phyloP scores from a whole-genome alignment of 2,888 invertebrate genomes.

The Pseudolycoriella hygida region DNA sequence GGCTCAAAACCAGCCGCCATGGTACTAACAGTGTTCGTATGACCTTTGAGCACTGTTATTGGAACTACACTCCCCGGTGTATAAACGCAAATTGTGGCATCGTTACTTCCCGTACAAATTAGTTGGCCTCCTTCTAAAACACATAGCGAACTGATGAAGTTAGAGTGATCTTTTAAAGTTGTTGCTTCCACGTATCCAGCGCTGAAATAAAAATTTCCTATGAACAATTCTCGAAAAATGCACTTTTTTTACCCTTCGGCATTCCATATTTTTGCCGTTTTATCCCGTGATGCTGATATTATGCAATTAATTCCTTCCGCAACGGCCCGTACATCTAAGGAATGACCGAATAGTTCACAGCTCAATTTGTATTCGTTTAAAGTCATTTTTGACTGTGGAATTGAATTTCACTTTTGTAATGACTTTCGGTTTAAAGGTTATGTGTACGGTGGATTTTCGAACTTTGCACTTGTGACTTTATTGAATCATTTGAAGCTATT shows the following conservation, averaged over 20 bases:
- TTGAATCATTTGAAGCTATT: no score
- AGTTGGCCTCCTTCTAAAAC: constrained; percentile 56
- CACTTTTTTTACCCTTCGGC: constrained; percentile 43
- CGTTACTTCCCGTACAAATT: constrained; percentile 79
- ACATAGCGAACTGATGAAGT: constrained; percentile 71
- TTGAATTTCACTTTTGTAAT: no score
- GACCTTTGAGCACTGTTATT: constrained; percentile 53
- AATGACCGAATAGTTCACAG: constrained; percentile 60
- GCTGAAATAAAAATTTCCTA: constrained; percentile 20
- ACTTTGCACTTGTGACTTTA: no score
- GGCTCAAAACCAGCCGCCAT: constrained; percentile 30
- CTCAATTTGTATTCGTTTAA: constrained; percentile 55
- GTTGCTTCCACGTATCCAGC: constrained; percentile 44
- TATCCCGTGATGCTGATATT: constrained; percentile 77
- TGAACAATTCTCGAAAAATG: constrained; percentile 1
- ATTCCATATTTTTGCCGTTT: constrained; percentile 73
- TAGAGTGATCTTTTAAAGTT: constrained; percentile 61
- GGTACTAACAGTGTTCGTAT: constrained; percentile 32
- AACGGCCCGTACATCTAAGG: constrained; percentile 69
- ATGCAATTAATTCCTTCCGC: constrained; percentile 50
- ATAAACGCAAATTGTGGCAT: constrained; percentile 66
- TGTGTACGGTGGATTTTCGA: no score
- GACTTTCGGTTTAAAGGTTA: no score
- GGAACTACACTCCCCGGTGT: constrained; percentile 49
- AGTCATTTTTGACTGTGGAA: constrained; percentile 9